phyloP scores from a whole-genome alignment of 2,888 invertebrate species.

The Apocheima hispidaria region DNA sequence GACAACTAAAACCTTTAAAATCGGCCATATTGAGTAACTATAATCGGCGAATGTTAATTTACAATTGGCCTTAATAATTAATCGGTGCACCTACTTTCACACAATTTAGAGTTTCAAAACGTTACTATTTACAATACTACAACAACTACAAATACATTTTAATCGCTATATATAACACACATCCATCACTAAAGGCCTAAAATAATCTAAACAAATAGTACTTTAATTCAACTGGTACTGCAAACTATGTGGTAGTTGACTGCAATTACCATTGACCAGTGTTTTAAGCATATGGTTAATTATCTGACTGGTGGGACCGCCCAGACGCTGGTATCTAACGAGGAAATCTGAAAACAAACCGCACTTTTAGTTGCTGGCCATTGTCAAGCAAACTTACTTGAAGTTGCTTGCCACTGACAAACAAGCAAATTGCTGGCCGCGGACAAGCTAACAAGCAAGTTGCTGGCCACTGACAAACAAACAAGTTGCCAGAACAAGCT shows the following conservation, averaged over 20 bases:
- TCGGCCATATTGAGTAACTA: background rate
- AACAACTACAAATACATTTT: background rate
- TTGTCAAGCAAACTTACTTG: background rate
- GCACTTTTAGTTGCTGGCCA: slow-evolving; percentile 45
- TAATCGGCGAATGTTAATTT: background rate
- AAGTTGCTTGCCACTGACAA: background rate
- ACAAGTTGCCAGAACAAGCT: too few relatives aligned
- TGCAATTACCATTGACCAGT: slow-evolving; percentile 76
- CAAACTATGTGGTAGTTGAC: slow-evolving; percentile 50
- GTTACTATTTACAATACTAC: background rate
- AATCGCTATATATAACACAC: too few relatives aligned
- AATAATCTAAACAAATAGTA: background rate
- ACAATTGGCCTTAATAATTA: background rate
- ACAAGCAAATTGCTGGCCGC: background rate
- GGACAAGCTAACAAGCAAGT: too few relatives aligned
- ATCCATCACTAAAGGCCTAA: background rate
- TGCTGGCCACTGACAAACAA: too few relatives aligned
- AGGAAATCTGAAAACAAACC: slow-evolving; percentile 81
- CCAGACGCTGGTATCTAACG: slow-evolving; percentile 62
- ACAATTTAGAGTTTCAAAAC: background rate
- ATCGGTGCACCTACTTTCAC: background rate
- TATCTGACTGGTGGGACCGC: slow-evolving; percentile 69
- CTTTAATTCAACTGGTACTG: background rate
- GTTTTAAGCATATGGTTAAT: slow-evolving; percentile 66
- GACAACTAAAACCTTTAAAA: too few relatives aligned